Evolutionary conservation across 2,797 vertebrate species (phyloP).

Genomic region (Iguana delicatissima): DNA sequence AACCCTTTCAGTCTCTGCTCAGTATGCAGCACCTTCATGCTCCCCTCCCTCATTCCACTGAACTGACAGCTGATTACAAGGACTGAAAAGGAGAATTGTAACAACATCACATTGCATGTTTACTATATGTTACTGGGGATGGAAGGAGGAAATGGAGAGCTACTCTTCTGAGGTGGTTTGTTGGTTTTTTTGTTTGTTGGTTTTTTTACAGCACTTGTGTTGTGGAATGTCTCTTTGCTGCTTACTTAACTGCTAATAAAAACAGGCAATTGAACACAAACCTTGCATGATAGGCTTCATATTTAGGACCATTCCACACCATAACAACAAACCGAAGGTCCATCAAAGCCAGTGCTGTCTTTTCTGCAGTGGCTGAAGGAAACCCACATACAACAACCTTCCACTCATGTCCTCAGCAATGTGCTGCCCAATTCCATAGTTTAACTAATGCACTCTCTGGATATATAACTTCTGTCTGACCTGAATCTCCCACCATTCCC

Average conservation of each 20-base stretch:
- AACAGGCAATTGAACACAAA: background rate
- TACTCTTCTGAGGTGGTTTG: too few species aligned
- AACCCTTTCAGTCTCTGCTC: too few species aligned
- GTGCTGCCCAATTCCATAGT: background rate
- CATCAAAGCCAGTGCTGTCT: too few species aligned
- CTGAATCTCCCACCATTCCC: background rate
- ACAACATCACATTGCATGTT: background rate
- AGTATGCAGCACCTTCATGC: background rate
- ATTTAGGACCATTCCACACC: background rate
- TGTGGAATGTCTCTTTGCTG: background rate
- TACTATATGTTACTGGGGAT: background rate
- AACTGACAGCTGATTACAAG: background rate
- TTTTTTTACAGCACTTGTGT: background rate
- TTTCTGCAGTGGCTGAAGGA: too few species aligned
- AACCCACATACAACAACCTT: too few species aligned
- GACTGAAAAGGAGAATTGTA: background rate
- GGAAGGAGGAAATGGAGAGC: background rate
- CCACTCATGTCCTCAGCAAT: too few species aligned
- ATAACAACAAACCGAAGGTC: background rate
- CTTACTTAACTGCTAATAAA: background rate
- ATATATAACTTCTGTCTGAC: background rate
- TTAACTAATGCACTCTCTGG: background rate
- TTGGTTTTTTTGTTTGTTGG: too few species aligned
- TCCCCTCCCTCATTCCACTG: background rate
- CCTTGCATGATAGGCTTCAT: background rate